A percentile compares a stretch with the other conserved stretches of the same genome.
phyloP scores from a whole-genome alignment of 2,113 vertebrate species.

The Picathartes gymnocephalus region DNA sequence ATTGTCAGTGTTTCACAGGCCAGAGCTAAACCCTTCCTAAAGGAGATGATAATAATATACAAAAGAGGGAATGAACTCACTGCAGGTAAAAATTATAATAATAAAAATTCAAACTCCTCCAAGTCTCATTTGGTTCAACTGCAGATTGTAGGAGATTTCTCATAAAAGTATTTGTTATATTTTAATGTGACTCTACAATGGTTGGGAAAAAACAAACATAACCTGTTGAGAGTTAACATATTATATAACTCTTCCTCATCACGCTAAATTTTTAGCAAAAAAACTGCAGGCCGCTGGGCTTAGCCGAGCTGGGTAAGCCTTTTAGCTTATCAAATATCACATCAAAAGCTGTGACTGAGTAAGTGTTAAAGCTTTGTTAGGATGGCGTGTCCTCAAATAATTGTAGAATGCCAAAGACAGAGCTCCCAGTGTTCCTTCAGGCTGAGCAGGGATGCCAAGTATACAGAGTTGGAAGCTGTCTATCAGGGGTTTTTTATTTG shows the following conservation, averaged over 20 bases:
- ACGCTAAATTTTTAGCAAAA: not conserved
- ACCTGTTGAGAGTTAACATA: not conserved
- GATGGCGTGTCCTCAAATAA: slow-evolving; percentile 21
- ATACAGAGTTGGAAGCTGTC: slow-evolving; percentile 39
- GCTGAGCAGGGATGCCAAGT: slow-evolving; percentile 33
- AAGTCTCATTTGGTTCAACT: not conserved
- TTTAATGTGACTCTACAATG: not conserved
- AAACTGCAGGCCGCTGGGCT: not conserved
- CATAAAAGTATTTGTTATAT: not conserved
- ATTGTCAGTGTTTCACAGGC: not conserved
- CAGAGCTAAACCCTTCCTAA: not conserved
- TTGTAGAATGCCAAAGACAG: slow-evolving; percentile 7
- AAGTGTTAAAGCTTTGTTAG: slow-evolving; percentile 28
- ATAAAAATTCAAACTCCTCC: not conserved
- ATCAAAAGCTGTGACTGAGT: not conserved
- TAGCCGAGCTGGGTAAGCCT: not conserved
- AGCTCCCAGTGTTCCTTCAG: slow-evolving; percentile 37
- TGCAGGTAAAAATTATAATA: not conserved
- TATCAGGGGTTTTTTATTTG: not conserved
- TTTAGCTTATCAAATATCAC: not conserved
- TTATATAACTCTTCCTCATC: not conserved
- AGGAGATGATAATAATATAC: not conserved
- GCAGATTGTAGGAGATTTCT: not conserved
- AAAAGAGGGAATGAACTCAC: not conserved
- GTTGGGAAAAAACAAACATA: not conserved